These are phyloP conservation scores for pig (Sus scrofa) DNA, from an alignment of 2,113 vertebrate genomes.

Conservation along the genomic window T2T-Sscrofa CM000824.6:56322501-56323000, in stretches of 20 bases:
- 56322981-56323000: constrained; percentile 91
- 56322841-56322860: constrained; percentile 93
- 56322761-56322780: constrained; percentile 93
- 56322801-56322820: constrained; percentile 91
- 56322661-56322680: constrained; percentile 98
- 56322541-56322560: neutral
- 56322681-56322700: constrained; percentile 96
- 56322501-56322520: neutral
- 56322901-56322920: constrained; percentile 93
- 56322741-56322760: constrained; percentile 94
- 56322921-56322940: constrained; percentile 93
- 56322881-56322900: constrained; percentile 92
- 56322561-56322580: neutral
- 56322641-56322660: constrained; percentile 54
- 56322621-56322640: constrained; percentile 9
- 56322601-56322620: constrained; percentile 4
- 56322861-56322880: constrained; percentile 92
- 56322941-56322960: constrained; percentile 96
- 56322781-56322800: constrained; percentile 93
- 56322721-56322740: constrained; percentile 93
- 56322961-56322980: constrained; percentile 95
- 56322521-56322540: neutral
- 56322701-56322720: constrained; percentile 96
- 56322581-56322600: neutral
- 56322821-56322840: constrained; percentile 93